Conservation (phyloP, 2,797 vertebrate genomes). For the Ficedula albicollis region DNA sequence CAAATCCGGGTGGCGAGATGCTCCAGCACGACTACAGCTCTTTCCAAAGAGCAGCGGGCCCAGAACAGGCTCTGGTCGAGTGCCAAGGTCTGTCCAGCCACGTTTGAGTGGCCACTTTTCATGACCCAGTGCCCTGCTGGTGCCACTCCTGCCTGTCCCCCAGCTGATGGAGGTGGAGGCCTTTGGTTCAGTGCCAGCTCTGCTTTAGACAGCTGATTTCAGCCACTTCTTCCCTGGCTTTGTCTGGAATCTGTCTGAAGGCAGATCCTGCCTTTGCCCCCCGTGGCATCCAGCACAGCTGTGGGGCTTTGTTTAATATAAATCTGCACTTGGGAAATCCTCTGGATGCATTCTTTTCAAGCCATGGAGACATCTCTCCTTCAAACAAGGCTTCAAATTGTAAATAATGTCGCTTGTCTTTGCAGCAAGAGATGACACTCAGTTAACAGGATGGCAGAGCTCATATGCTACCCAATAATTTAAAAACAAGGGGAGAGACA, state of each 20-base stretch:
- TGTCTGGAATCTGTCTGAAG: background rate
- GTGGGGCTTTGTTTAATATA: background rate
- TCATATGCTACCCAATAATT: background rate
- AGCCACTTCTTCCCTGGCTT: background rate
- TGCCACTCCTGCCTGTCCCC: background rate
- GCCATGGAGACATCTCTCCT: background rate
- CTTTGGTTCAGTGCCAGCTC: background rate
- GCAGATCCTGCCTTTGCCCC: background rate
- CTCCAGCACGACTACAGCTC: background rate
- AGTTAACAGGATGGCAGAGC: conserved; percentile 28
- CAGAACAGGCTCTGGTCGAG: background rate
- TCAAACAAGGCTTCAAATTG: background rate
- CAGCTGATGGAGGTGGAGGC: background rate
- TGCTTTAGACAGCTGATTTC: background rate
- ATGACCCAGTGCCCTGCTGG: too few relatives aligned
- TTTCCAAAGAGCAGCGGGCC: background rate
- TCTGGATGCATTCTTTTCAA: background rate
- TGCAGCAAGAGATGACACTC: background rate
- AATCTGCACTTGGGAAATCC: background rate
- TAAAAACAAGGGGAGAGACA: conserved; percentile 29
- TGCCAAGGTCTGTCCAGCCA: background rate
- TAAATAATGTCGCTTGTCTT: background rate
- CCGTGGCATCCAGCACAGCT: background rate
- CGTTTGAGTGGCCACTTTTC: background rate
- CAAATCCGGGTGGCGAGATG: background rate